These are phyloP conservation scores for Drosophila equinoxialis DNA, from an alignment of 1,140 invertebrate species.

Conservation along the genomic window DNA sequence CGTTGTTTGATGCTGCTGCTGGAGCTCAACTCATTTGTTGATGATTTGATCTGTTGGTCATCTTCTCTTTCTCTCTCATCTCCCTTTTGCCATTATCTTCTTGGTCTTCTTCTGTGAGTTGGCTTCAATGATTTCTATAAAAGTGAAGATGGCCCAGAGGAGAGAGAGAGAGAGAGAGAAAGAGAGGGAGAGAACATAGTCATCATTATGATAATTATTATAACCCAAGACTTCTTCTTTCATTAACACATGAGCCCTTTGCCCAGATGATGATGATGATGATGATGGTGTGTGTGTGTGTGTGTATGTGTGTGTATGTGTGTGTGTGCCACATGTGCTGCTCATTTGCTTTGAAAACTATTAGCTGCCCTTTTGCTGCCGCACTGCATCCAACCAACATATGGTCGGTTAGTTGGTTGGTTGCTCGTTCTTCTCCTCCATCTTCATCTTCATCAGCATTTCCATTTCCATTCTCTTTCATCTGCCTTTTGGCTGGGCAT, in stretches of 20 bases:
- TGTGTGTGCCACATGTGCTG: slow-evolving; percentile 70
- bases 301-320: slow-evolving; percentile 14
- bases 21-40: slow-evolving; percentile 68
- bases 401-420: slow-evolving; percentile 45
- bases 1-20: slow-evolving; percentile 20
- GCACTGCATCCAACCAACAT: slow-evolving; percentile 62
- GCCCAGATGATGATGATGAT: background rate
- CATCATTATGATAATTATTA: slow-evolving; percentile 72
- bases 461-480: slow-evolving; percentile 9
- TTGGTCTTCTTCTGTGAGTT: slow-evolving; percentile 24
- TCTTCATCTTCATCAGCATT: background rate
- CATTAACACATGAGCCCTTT: slow-evolving; percentile 48
- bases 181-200: slow-evolving; percentile 45
- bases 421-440: background rate
- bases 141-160: slow-evolving; percentile 52
- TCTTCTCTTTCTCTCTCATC: slow-evolving; percentile 2
- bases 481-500: slow-evolving; percentile 44
- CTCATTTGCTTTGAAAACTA: slow-evolving; percentile 78
- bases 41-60: slow-evolving; percentile 71
- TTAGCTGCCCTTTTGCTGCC: slow-evolving; percentile 58
- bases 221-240: slow-evolving; percentile 31
- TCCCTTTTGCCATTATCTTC: slow-evolving; percentile 42
- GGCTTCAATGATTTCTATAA: slow-evolving; percentile 73
- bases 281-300: too few species aligned
- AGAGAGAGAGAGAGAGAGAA: slow-evolving; percentile 9